Percentiles rank a stretch among this genome's conserved stretches.
phyloP scores from a whole-genome alignment of 2,113 vertebrate genomes.

The Tachuris rubrigastra region DNA sequence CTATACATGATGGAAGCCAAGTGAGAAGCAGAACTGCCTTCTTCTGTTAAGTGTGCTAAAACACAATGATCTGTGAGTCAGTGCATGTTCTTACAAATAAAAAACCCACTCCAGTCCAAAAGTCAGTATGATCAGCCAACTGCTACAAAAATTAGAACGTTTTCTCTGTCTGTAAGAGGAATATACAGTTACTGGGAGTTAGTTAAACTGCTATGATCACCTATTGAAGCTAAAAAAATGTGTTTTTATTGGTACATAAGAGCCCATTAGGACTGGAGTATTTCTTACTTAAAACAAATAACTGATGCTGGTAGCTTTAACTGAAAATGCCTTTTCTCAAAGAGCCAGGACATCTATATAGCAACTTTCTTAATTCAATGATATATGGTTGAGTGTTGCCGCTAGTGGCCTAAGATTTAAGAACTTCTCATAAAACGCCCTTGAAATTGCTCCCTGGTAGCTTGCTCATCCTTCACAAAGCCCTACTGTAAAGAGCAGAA shows the following conservation, averaged over 20 bases:
- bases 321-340: conserved; percentile 48
- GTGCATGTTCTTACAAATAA: background rate
- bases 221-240: conserved; percentile 9
- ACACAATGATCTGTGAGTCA: background rate
- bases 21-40: background rate
- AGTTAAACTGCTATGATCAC: conserved; percentile 29
- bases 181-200: background rate
- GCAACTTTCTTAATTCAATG: conserved; percentile 57
- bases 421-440: conserved; percentile 52
- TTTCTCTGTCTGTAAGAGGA: background rate
- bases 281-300: conserved; percentile 37
- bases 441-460: conserved; percentile 55
- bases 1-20: background rate
- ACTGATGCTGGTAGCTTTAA: conserved; percentile 22
- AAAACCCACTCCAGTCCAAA: background rate
- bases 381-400: background rate
- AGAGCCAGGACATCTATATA: conserved; percentile 7
- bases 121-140: background rate
- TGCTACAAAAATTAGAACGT: background rate
- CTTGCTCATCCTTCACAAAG: conserved; percentile 43
- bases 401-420: conserved; percentile 62
- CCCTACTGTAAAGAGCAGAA: conserved; percentile 5
- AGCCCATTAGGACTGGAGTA: conserved; percentile 11
- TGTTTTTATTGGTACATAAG: conserved; percentile 32
- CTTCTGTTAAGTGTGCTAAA: background rate